Evolutionary conservation across 2,113 vertebrate genomes (phyloP).

Genomic region (Peromyscus maniculatus): DNA sequence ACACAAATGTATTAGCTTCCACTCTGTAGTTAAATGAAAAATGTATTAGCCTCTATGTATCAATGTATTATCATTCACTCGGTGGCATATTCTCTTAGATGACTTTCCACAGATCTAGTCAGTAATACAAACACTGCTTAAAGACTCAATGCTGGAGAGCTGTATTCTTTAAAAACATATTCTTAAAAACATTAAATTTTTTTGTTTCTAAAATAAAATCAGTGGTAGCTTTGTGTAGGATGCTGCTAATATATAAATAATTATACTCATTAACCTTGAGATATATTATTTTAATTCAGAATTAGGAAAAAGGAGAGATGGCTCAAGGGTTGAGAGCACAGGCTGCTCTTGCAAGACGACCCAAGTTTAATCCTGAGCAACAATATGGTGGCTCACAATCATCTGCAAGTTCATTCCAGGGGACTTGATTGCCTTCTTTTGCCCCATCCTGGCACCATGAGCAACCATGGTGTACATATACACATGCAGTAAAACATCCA

Average conservation of each 20-base stretch:
- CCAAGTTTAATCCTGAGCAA: not conserved
- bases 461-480: not conserved
- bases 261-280: not conserved
- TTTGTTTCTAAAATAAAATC: not conserved
- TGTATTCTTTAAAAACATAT: not conserved
- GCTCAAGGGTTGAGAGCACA: not conserved
- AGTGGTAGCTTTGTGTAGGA: not conserved
- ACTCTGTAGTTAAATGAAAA: constrained; percentile 77
- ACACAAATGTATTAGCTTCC: constrained; percentile 72
- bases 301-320: not conserved
- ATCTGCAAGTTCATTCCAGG: not conserved
- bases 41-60: constrained; percentile 64
- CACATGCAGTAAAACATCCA: not conserved
- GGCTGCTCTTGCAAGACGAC: not conserved
- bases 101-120: constrained; percentile 27
- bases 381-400: not conserved
- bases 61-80: constrained; percentile 56
- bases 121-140: constrained; percentile 52
- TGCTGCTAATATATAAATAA: not conserved
- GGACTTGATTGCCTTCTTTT: not conserved
- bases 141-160: constrained; percentile 56
- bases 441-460: not conserved
- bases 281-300: not conserved
- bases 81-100: not conserved
- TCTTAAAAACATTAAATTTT: not conserved